phyloP scores from a whole-genome alignment of 2,113 vertebrate genomes.

The Xyrauchen texanus region DNA sequence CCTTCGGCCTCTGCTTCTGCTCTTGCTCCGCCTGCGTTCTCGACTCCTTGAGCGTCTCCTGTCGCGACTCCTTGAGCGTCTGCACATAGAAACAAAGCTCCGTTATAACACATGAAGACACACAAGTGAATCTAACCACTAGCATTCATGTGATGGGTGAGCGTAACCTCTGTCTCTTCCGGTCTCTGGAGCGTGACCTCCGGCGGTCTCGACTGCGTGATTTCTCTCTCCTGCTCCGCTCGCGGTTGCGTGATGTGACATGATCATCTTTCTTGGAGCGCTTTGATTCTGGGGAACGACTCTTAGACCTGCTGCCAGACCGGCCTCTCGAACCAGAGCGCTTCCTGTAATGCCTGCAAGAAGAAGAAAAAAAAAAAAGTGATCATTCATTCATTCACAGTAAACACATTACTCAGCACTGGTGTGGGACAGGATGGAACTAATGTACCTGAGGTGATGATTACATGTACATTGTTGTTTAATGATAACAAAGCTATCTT shows the following conservation, averaged over 20 bases:
- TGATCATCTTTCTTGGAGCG: slow-evolving; percentile 89
- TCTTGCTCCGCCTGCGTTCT: slow-evolving; percentile 80
- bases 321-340: slow-evolving; percentile 87
- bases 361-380: neutral
- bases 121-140: too few relatives aligned
- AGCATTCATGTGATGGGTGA: too few relatives aligned
- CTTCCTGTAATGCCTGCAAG: slow-evolving; percentile 89
- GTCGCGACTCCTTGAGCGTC: slow-evolving; percentile 86
- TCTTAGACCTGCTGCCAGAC: slow-evolving; percentile 88
- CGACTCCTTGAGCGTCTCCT: slow-evolving; percentile 88
- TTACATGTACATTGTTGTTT: too few relatives aligned
- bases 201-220: slow-evolving; percentile 91
- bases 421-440: too few relatives aligned
- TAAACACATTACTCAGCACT: too few relatives aligned
- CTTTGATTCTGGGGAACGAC: slow-evolving; percentile 89
- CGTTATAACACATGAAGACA: too few relatives aligned
- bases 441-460: too few relatives aligned
- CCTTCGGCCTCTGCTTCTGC: slow-evolving; percentile 80
- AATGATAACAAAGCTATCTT: too few relatives aligned
- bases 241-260: slow-evolving; percentile 77
- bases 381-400: too few relatives aligned
- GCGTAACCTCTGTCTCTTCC: slow-evolving; percentile 85
- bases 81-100: slow-evolving; percentile 48
- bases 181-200: slow-evolving; percentile 89
- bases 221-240: slow-evolving; percentile 78